Conservation (phyloP, 2,888 invertebrate genomes). For the Eupithecia subumbrata region DNA sequence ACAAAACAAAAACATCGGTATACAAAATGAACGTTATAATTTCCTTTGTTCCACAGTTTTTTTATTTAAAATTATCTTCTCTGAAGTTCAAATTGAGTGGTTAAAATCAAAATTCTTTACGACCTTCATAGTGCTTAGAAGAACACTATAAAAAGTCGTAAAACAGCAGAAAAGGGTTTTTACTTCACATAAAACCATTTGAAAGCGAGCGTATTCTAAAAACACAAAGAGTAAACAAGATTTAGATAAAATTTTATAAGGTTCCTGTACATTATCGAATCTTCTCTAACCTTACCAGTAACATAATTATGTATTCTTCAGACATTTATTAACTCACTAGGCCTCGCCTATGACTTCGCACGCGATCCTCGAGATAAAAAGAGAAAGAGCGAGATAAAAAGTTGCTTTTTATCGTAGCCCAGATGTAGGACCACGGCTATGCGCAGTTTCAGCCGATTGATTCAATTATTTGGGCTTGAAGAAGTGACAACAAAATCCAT, state of each 20-base stretch:
- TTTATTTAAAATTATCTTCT: not conserved
- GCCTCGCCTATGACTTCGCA: no score
- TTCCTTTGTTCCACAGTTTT: not conserved
- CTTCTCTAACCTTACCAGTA: not conserved
- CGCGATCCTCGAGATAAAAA: no score
- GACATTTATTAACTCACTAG: not conserved
- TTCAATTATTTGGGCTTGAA: no score
- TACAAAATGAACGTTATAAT: not conserved
- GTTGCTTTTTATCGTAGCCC: no score
- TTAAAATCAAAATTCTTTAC: not conserved
- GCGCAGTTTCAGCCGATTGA: no score
- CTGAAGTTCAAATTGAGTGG: slow-evolving; percentile 1
- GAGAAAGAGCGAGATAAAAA: no score
- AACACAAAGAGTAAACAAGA: not conserved
- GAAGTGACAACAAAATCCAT: no score
- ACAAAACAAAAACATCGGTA: not conserved
- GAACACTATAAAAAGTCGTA: slow-evolving; percentile 7
- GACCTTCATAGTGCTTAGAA: not conserved
- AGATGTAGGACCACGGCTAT: no score
- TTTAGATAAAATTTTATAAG: not conserved
- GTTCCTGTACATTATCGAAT: not conserved
- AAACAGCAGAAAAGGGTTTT: slow-evolving; percentile 5
- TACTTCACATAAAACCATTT: not conserved
- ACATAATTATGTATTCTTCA: not conserved
- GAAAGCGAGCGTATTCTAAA: not conserved